Base-by-base conservation (phyloP, 2,797 vertebrate genomes). In the Acanthis flammea region DNA sequence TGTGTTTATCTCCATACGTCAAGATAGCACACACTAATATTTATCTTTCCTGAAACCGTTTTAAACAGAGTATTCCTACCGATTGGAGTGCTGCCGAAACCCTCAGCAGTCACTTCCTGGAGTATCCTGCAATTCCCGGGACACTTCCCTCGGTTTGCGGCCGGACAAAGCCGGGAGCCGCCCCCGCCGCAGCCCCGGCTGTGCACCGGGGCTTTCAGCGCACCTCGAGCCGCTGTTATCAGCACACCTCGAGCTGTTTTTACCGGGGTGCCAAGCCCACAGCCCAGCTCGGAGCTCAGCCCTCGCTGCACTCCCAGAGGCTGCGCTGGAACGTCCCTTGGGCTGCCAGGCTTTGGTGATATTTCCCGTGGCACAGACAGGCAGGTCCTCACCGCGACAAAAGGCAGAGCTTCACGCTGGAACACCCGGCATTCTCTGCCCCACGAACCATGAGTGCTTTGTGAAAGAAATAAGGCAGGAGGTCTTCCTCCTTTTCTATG, bases 331-430 rank as follows among this genome's bases (percentile, higher is more conserved):
- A 98, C 97, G 98, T 97, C 98, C 96, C 98, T 96, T 86, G 31
- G 98, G 97, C 98, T 98, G 98, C 98, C 98, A 98, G 98, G 96
- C 98, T 98, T 98, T 99, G 98, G 98, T 98, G 98, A 97, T 97
- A 97, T 98, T 98, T 98, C 98, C 98, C 98, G 97, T 90, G 98
- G 98, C 94, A 97, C 98, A 98, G 98, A 98, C 98, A 98, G 98
- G 98, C 98, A 98, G 98, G 98, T 98, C 98, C 98, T 97, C 95
- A 82, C 98, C 98, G 98, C 98, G 98, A 98, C 98, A 98, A 98
- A 98, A 98, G 98, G 96, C 98, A 97, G 98, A 98, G 98, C 97
- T 91, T 97, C 94, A 92, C 93, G 88, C 96, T 98, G 97, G 97
- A 98, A 98, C 97, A 98, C 98, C 98, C 91, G 97, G 98, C 98